Percentiles rank a stretch among this genome's conserved stretches.
Conservation (phyloP, 1,140 invertebrate species). For the Holotrichia oblita region DNA sequence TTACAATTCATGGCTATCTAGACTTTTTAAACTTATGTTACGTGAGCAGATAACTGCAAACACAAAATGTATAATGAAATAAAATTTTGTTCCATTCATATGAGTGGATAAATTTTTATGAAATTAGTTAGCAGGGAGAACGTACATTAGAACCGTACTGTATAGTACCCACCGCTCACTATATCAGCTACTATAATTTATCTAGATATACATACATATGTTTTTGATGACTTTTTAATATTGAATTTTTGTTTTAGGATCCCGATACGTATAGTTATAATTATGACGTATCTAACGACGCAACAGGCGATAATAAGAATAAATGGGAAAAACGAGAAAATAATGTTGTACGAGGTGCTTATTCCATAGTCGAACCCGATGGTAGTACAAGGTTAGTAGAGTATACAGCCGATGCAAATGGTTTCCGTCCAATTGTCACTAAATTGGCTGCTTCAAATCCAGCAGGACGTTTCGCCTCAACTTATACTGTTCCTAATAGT, state of each 20-base stretch:
- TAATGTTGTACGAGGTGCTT: constrained; percentile 63
- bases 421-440: constrained; percentile 62
- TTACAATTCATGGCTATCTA: too few species aligned
- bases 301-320: constrained; percentile 64
- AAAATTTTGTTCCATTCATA: too few species aligned
- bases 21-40: too few species aligned
- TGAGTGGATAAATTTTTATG: too few species aligned
- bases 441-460: constrained; percentile 49
- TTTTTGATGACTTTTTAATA: background rate
- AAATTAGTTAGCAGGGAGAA: too few species aligned
- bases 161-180: too few species aligned
- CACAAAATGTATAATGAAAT: too few species aligned
- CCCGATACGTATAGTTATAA: background rate
- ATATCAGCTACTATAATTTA: too few species aligned
- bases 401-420: constrained; percentile 62
- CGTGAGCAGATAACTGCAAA: too few species aligned
- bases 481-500: background rate
- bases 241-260: background rate
- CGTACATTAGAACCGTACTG: too few species aligned
- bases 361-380: constrained; percentile 63
- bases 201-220: too few species aligned
- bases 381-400: constrained; percentile 62
- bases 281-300: constrained; percentile 63
- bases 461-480: background rate
- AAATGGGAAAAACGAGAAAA: constrained; percentile 64